phyloP scores from a whole-genome alignment of 2,888 invertebrate species.

The Himalopsyche anomala region DNA sequence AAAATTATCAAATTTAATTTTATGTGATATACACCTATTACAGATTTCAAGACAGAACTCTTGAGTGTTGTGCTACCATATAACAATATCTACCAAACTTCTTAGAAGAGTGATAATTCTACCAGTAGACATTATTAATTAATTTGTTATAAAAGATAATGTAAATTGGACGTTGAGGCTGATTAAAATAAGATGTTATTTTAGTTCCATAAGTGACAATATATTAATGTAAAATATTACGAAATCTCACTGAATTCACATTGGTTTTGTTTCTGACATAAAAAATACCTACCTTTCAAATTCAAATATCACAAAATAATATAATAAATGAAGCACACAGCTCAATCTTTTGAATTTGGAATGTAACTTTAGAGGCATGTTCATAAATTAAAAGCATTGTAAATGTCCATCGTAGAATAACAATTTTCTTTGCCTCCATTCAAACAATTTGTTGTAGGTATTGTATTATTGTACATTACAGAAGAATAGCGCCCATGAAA shows the following conservation, averaged over 20 bases:
- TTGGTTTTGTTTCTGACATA: neutral
- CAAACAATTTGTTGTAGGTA: no score
- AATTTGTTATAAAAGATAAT: slow-evolving; percentile 54
- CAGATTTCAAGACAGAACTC: slow-evolving; percentile 51
- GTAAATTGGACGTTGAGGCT: slow-evolving; percentile 63
- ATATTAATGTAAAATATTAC: slow-evolving; percentile 46
- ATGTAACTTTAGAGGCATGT: no score
- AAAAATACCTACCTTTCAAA: slow-evolving; percentile 38
- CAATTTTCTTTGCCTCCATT: no score
- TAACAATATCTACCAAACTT: slow-evolving; percentile 59
- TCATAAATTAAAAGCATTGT: no score
- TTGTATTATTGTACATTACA: no score
- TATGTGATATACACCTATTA: neutral
- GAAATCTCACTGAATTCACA: neutral
- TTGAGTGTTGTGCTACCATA: slow-evolving; percentile 53
- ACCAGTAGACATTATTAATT: slow-evolving; percentile 58
- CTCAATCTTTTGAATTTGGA: no score
- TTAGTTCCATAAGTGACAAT: slow-evolving; percentile 63
- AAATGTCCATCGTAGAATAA: no score
- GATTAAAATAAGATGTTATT: slow-evolving; percentile 62
- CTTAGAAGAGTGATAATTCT: slow-evolving; percentile 60
- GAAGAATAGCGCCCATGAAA: no score
- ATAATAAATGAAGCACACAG: no score
- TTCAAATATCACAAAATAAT: neutral
- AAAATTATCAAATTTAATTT: no score